Evolutionary conservation across 2,113 vertebrate genomes (phyloP).

Genomic region (Garra rufa): DNA sequence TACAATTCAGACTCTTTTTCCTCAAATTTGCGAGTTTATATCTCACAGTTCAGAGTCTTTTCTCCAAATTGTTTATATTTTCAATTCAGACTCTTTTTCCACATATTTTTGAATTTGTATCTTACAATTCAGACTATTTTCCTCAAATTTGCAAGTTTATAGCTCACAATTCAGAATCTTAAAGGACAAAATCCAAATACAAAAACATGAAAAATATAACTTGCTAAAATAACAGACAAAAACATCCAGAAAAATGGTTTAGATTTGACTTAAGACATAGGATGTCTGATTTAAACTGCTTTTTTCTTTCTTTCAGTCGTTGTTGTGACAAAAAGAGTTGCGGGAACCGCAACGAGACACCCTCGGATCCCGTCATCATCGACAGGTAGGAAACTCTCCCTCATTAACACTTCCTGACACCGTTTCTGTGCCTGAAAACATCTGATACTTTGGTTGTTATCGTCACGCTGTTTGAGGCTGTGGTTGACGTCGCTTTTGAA

Average conservation of each 20-base stretch:
- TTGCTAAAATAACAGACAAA: background rate
- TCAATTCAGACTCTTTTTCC: too few species aligned
- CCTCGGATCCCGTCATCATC: constrained; percentile 96
- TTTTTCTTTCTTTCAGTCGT: constrained; percentile 75
- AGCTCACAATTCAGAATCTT: too few species aligned
- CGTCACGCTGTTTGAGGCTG: too few species aligned
- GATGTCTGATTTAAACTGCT: background rate
- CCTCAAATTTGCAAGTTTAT: too few species aligned
- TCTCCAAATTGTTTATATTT: too few species aligned
- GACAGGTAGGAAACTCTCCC: constrained; percentile 78
- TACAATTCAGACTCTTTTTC: too few species aligned
- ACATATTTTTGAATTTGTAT: too few species aligned
- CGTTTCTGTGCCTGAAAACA: background rate
- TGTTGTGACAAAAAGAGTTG: constrained; percentile 99
- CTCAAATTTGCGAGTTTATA: too few species aligned
- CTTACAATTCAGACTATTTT: too few species aligned
- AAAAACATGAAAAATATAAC: background rate
- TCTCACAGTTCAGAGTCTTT: too few species aligned
- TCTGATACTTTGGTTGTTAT: background rate
- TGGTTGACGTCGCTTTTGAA: background rate
- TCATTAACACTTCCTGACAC: background rate
- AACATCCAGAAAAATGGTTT: background rate
- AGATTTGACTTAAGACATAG: background rate
- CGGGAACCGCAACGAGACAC: constrained; percentile 96
- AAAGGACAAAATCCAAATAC: background rate